Evolutionary conservation across 2,888 invertebrate genomes (phyloP).

Genomic region (Anagyrus pseudococci): DNA sequence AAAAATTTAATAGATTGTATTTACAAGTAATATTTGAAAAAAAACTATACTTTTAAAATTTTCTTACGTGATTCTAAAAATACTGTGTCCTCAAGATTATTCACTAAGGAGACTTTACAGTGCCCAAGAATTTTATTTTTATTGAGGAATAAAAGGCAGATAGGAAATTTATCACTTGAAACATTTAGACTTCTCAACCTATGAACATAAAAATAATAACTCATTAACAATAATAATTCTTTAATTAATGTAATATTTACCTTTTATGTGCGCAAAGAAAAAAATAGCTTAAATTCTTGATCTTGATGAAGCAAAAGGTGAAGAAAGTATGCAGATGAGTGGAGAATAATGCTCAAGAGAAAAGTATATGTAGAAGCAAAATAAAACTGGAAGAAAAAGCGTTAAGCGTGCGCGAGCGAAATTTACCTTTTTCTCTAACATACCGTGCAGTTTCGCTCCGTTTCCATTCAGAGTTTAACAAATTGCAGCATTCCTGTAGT

Average conservation of each 20-base stretch:
- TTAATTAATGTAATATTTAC: not conserved
- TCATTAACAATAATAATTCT: not conserved
- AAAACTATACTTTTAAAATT: not conserved
- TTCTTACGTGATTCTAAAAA: conserved; percentile 74
- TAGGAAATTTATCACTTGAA: conserved; percentile 77
- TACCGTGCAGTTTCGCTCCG: conserved; percentile 79
- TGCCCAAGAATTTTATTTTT: conserved; percentile 73
- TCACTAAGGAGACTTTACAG: conserved; percentile 78
- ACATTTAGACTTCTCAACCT: conserved; percentile 74
- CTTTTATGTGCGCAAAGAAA: conserved; percentile 1
- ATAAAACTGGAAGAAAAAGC: conserved; percentile 24
- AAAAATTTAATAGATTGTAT: conserved; percentile 4
- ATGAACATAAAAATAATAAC: conserved; percentile 10
- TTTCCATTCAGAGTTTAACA: conserved; percentile 89
- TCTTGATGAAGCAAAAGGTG: conserved; percentile 13
- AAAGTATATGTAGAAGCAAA: conserved; percentile 18
- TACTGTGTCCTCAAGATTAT: conserved; percentile 73
- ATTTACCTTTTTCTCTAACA: conserved; percentile 27
- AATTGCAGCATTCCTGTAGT: conserved; percentile 73
- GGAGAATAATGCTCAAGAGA: conserved; percentile 10
- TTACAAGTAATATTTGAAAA: conserved; percentile 2
- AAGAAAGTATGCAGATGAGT: conserved; percentile 5
- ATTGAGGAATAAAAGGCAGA: conserved; percentile 73
- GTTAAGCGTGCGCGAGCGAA: conserved; percentile 20
- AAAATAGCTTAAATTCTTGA: conserved; percentile 7